Base-by-base conservation (phyloP, 1,140 invertebrate genomes). In the Penaeus chinensis region DNA sequence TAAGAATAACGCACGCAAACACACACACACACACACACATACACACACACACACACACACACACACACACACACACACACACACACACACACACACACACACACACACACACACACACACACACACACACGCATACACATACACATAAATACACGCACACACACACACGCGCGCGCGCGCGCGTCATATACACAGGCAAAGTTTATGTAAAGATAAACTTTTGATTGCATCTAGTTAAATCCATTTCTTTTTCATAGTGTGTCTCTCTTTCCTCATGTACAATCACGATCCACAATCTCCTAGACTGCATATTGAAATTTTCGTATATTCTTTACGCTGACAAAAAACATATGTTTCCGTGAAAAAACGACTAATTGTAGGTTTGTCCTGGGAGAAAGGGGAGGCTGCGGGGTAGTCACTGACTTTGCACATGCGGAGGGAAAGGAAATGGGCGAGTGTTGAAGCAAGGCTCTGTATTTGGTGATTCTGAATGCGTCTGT, bases 61-160 rank as follows among this genome's bases (percentile, higher is more conserved):
- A 66, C 24, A 66, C 65, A 66, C 24, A 66, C 65, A 66, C 24
- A 66, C 65, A 66, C 24, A 66, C 65, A 66, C 24, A 66, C 65
- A 66, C 24, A 66, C 65, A 66, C 24, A 66, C 65, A 66, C 24
- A 66, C 65, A 66, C 24, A 66, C 65, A 66, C 24, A 66, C 65
- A 66, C 24, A 66, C 65, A 66, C 24, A 66, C 65, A 66, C 24
- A 66, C 65, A 66, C 24, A 66, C 4, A 66, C 65, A 66, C 24
- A 0, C 65, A 8, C 24, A 66, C 65, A 66, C 24, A 66, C 65
- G 5, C 11, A 66, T 5, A 0, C 24, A 8, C 4, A 66, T 8
- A 66, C 65, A 66, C 24, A 66, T 24, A 66, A 18, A 65, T n/a
- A 66, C 65, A 66, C 24, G 5, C 4, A 66, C 65, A 66, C 24